Base-by-base conservation (phyloP, 1,140 invertebrate species). In the Trypoxylus dichotomus region DNA sequence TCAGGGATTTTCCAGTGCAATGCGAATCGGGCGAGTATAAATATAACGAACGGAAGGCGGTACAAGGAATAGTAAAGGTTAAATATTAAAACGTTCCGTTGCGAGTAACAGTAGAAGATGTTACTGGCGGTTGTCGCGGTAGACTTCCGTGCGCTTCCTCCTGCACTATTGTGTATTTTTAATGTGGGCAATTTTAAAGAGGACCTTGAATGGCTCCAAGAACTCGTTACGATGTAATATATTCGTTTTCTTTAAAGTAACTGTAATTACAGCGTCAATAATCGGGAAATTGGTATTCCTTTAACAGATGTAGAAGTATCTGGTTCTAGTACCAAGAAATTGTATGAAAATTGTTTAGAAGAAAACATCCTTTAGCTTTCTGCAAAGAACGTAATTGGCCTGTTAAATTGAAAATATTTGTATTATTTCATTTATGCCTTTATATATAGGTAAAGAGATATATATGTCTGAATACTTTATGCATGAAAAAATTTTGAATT, bases 51-150 rank as follows among this genome's bases (percentile, higher is more conserved):
- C 60, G 60, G 60, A 24, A 68, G 27, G 11, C 60, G 60, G 60
- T 27, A 68, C 60, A 68, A 68, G 60, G 60, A 68, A 68, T 68
- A 68, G 60, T 68, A 68, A 68, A 68, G 60, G 60, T 68, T 68
- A 68, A 68, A 68, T 68, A 68, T 68, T 68, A 27, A 68, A 68
- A 68, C 19, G 60, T 68, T 68, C 60, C 60, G 60, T 8, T 60
- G 58, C 58, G 21, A 13, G 58, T 68, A 68, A 68, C 15, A 24
- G 60, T 15, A 15, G 60, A 68, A n/a, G 60, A 68, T 68, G 60
- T 68, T 68, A 11, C 24, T 68, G 15, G 60, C 15, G 25, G 60
- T 24, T 3, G 60, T 13, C 60, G 60, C 21, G 60, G 60, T 29
- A 25, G 13, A 29, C 60, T 29, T 11, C 27, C 60, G 5, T 68